These are phyloP conservation scores for Euthynnus affinis DNA, from an alignment of 2,797 vertebrate genomes.

Conservation along the genomic window DNA sequence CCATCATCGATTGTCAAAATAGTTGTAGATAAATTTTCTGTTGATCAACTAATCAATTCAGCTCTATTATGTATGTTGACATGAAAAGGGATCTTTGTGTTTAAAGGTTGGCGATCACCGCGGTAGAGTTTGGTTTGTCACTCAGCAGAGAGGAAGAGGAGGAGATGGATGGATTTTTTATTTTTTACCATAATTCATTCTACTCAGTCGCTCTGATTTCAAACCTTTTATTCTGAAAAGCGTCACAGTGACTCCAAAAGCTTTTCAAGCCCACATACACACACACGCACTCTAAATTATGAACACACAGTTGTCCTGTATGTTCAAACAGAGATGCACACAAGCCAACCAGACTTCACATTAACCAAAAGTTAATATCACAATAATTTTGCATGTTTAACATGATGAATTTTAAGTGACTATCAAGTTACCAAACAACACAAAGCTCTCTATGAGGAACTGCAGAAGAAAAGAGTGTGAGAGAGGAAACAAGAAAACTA, in stretches of 20 bases:
- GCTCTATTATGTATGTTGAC: background rate
- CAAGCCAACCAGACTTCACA: too few relatives aligned
- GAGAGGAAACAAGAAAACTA: slow-evolving; percentile 21
- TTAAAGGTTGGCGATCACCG: too few relatives aligned
- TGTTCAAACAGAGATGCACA: background rate
- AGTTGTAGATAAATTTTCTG: too few relatives aligned
- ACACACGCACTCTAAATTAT: background rate
- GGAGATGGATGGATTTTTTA: slow-evolving; percentile 9
- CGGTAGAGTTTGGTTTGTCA: background rate
- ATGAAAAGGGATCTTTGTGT: background rate
- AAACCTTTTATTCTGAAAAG: slow-evolving; percentile 40
- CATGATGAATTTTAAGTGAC: background rate
- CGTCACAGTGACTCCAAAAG: slow-evolving; percentile 44
- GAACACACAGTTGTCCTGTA: slow-evolving; percentile 7
- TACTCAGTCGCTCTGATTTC: background rate
- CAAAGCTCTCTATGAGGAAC: too few relatives aligned
- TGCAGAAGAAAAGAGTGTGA: background rate
- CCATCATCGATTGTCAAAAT: too few relatives aligned
- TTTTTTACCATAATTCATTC: background rate
- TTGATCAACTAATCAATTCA: too few relatives aligned
- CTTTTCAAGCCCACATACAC: background rate
- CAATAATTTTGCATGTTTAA: background rate
- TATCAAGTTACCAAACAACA: background rate
- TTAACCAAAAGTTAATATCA: background rate
- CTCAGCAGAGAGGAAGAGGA: background rate